Evolutionary conservation across 1,140 invertebrate species (phyloP), one percentile per base, ranked within the genome.

Genomic region (Eriosoma lanigerum): DNA sequence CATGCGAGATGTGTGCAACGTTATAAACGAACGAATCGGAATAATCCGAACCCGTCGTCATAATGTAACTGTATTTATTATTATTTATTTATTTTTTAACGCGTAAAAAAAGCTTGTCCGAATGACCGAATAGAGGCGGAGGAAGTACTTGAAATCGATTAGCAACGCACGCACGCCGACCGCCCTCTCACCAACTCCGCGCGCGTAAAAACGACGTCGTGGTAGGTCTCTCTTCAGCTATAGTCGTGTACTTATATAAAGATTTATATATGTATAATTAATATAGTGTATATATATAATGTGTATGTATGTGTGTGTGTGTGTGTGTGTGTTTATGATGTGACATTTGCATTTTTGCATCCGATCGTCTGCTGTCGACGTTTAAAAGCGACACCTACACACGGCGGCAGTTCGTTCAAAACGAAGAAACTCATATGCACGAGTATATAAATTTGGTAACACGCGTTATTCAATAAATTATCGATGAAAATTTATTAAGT

Each of bases 61-160:
- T 17, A 29, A 9, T 64, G 29, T 32, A 38, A 29, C 60, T 64
- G 64, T 68, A 24, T 68, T 46, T 68, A n/a, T 68, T 8, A 19
- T 64, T 46, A 13, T 68, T 44, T n/a, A n/a, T 56, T 56, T 9
- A 9, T 56, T 56, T 56, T 9, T 19, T 56, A 15, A 24, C 38
- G 64, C 38, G 38, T 44, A 32, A 21, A 64, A n/a, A 66, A 68
- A 44, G 21, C n/a, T 44, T 46, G 24, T 50, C 21, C 46, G 46
- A 50, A 48, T 50, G 17, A n/a, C n/a, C n/a, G n/a, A n/a, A n/a
- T n/a, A n/a, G 68, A 29, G 15, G 24, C 48, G 68, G 24, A 72
- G 68, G 56, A 60, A 56, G 75, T 78, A 62, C 75, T 78, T 19
- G 75, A 78, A 78, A 78, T 78, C 75, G 75, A 78, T 78, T 78